Conservation (phyloP, 2,888 invertebrate species). For the Carterocephalus palaemon region DNA sequence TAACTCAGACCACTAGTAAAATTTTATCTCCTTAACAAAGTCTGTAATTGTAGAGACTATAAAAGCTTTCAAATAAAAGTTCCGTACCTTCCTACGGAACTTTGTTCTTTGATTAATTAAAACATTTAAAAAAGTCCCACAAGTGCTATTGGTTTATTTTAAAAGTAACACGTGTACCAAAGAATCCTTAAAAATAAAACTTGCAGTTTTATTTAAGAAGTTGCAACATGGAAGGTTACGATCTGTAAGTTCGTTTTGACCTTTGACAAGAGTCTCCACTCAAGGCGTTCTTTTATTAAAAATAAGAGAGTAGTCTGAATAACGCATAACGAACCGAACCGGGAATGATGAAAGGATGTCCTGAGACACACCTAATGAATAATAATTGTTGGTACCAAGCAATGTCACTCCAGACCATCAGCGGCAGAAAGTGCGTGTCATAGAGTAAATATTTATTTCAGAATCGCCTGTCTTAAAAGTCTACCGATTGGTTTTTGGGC, state of each 20-base stretch:
- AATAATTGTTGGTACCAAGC: constrained; percentile 53
- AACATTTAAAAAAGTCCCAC: too few relatives aligned
- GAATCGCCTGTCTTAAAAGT: too few relatives aligned
- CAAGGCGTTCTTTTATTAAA: constrained; percentile 55
- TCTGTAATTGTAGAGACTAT: too few relatives aligned
- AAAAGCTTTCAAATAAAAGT: too few relatives aligned
- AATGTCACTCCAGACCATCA: constrained; percentile 50
- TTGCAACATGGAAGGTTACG: constrained; percentile 7
- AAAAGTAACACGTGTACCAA: background rate
- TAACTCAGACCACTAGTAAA: background rate
- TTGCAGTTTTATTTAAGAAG: constrained; percentile 13
- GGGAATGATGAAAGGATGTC: constrained; percentile 59
- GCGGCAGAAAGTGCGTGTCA: constrained; percentile 13
- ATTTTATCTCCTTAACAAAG: background rate
- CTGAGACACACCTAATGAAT: constrained; percentile 58
- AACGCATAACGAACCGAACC: constrained; percentile 57
- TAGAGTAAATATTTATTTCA: constrained; percentile 6
- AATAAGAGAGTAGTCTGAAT: constrained; percentile 57
- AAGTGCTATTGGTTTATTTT: background rate
- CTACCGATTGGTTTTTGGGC: background rate
- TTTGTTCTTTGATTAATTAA: too few relatives aligned
- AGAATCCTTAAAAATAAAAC: background rate
- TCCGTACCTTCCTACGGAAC: too few relatives aligned
- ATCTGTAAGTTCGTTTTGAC: constrained; percentile 14
- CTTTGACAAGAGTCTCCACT: constrained; percentile 17